Evolutionary conservation across 92 coral and sea anemone species (phyloP), one percentile per base, ranked within the genome.

Genomic region (Palythoa grandis): DNA sequence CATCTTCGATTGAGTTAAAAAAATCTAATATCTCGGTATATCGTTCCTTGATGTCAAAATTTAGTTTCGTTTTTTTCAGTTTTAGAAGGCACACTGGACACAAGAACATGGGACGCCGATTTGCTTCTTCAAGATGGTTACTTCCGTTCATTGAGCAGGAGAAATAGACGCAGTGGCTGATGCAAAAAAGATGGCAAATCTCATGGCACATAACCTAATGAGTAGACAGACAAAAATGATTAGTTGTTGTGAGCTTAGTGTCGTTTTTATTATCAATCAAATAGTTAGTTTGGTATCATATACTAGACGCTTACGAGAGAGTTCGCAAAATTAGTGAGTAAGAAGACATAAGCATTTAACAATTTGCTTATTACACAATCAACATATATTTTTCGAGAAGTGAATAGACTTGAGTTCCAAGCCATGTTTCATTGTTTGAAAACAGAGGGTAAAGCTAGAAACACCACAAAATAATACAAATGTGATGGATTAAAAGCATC

Each of bases 61-160:
- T 76, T 35, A 89, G 65, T 60, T 14, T 80, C 0, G 77, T 52
- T 43, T 68, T 74, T 63, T 86, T 86, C 78, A 86, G 58, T 70
- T 89, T 89, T 52, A 86, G 78, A 7, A 89, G 78, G 50, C 92
- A 89, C 10, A 89, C 68, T 4, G 92, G 92, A n/a, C 92, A 89
- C 17, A 70, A 39, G 39, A 89, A 89, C 92, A 89, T 86, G 38
- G 92, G 89, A 11, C 92, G 87, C 0, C 60, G 72, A 66, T 74
- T 80, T 11, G 92, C 40, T 29, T 89, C 92, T 20, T 86, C 87
- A 1, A 89, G 84, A 23, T 86, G 83, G 68, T 89, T 89, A 52
- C 92, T 89, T 40, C 92, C 92, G 69, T 89, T 89, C 92, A 89
- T 80, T 3, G 78, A 79, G 58, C 92, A 89, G 1, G 92, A 80